Percentiles rank a stretch among this genome's conserved stretches.
These are phyloP conservation scores for Heliconius hermathena DNA, from an alignment of 1,140 invertebrate genomes.

Conservation along the genomic window DNA sequence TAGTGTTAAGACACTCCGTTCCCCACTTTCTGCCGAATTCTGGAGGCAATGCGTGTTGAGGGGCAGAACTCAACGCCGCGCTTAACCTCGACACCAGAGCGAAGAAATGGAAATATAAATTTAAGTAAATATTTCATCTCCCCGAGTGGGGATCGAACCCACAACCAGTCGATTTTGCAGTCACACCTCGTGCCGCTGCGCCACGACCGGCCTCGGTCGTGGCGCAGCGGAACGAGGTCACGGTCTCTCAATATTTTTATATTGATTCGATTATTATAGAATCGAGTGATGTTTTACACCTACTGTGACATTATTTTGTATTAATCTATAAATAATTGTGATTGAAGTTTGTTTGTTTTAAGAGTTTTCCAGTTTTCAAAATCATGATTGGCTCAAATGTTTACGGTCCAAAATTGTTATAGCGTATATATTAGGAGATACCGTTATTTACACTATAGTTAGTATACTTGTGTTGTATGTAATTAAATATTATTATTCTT, in stretches of 20 bases:
- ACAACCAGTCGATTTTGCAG: too few relatives aligned
- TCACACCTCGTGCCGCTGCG: too few relatives aligned
- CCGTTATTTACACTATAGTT: constrained; percentile 62
- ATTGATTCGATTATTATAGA: constrained; percentile 9
- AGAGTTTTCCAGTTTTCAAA: constrained; percentile 7
- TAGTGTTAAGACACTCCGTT: too few relatives aligned
- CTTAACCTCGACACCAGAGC: too few relatives aligned
- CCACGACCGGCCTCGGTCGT: too few relatives aligned
- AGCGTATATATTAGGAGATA: constrained; percentile 57
- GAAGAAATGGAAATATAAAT: too few relatives aligned
- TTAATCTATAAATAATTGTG: constrained; percentile 9
- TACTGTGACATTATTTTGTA: constrained; percentile 29
- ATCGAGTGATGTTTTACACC: constrained; percentile 34
- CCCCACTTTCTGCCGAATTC: too few relatives aligned
- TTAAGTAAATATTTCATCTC: too few relatives aligned
- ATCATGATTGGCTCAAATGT: constrained; percentile 62
- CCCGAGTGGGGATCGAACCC: too few relatives aligned
- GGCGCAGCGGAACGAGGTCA: too few relatives aligned
- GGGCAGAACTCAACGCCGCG: too few relatives aligned
- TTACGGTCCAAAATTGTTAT: constrained; percentile 62
- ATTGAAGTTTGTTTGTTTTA: constrained; percentile 11
- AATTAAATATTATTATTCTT: constrained; percentile 75
- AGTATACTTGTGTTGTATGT: constrained; percentile 70
- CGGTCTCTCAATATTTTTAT: constrained; percentile 14
- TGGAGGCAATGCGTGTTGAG: too few relatives aligned